Evolutionary conservation across 2,797 vertebrate species (phyloP), one percentile per base, ranked within the genome.

Genomic region (Pipistrellus nathusii): DNA sequence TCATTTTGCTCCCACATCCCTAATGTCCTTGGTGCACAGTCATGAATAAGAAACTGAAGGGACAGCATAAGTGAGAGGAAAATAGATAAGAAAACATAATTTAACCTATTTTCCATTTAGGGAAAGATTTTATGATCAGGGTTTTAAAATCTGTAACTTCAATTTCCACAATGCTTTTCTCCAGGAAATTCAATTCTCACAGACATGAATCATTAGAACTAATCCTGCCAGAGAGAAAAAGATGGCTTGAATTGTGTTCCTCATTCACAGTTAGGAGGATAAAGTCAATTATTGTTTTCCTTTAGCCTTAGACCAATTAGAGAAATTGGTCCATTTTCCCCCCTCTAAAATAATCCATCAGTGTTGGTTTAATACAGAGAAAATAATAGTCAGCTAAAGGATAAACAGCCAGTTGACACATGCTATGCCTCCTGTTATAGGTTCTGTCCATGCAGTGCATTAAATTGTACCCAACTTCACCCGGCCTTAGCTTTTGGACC

Each of bases 171-270:
- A 68, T 68, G 35, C 10, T 17, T 30, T 94, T 93, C 87, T 72
- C 46, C 23, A 51, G 73, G 81, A 95, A 94, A 94, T 93, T 68
- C 46, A 44, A 15, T 27, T 91, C 44, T 55, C 38, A n/a, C 13
- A 9, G 71, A 88, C 35, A 53, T 46, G 77, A 96, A 83, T 71
- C 81, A 93, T 88, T 87, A 85, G 72, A 80, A 81, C 35, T 53
- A 57, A 87, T 82, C 46, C 30, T 59, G 46, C 69, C 81, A 90
- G n/a, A 83, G 76, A 15, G 59, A 62, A 68, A 89, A 88, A 46
- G 21, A 76, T 8, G 14, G 2, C 14, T 41, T 46, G 55, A 27
- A 69, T 62, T 72, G 86, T 68, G 9, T 69, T 90, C 57, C 51
- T 25, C 21, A 18, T 15, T 69, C 76, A 68, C 68, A 83, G n/a